Conservation (phyloP, 2,888 invertebrate species). For the Melipona beecheii region DNA sequence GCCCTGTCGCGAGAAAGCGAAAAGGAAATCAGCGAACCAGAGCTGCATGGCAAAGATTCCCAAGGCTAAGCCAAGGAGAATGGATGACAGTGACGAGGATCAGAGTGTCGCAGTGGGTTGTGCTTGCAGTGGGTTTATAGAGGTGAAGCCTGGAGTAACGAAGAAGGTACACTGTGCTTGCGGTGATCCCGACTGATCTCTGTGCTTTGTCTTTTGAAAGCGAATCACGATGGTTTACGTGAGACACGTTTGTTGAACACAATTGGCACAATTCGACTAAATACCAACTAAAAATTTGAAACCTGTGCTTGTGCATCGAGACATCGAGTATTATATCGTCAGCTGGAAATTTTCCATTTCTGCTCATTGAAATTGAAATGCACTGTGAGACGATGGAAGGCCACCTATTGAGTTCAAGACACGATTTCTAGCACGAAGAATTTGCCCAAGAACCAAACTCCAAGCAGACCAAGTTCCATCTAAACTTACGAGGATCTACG, state of each 20-base stretch:
- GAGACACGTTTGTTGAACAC: neutral
- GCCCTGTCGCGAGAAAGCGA: neutral
- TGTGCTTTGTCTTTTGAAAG: neutral
- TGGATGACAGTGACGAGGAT: neutral
- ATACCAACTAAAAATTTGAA: too few relatives aligned
- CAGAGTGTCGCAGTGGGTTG: constrained; percentile 22
- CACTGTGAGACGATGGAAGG: too few relatives aligned
- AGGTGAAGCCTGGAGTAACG: neutral
- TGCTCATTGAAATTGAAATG: too few relatives aligned
- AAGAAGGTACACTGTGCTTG: constrained; percentile 46
- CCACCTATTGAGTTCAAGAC: too few relatives aligned
- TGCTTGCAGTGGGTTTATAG: constrained; percentile 37
- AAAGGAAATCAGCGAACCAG: constrained; percentile 65
- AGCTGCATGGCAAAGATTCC: constrained; percentile 69
- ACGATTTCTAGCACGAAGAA: too few relatives aligned
- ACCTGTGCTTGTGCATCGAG: too few relatives aligned
- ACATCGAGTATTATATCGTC: too few relatives aligned
- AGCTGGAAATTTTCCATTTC: too few relatives aligned
- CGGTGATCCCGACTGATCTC: constrained; percentile 52
- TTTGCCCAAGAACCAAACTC: too few relatives aligned
- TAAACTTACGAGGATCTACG: too few relatives aligned
- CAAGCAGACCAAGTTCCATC: too few relatives aligned
- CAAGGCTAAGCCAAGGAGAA: constrained; percentile 18
- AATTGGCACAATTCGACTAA: too few relatives aligned
- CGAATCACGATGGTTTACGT: neutral